These are phyloP conservation scores for Ictalurus furcatus DNA, from an alignment of 2,113 vertebrate species.

Conservation along the genomic window DNA sequence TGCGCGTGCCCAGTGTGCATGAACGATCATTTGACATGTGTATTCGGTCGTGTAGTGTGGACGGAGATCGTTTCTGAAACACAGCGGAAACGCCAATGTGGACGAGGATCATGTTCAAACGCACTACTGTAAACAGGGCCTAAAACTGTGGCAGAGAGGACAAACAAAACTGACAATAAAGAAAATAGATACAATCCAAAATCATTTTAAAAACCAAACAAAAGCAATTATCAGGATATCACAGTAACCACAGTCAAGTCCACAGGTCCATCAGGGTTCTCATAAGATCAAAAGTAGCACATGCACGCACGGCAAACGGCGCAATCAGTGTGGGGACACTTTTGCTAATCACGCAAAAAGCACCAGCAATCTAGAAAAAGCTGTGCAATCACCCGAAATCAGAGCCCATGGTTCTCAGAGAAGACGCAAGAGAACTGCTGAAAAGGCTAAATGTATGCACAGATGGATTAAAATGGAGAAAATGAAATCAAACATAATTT, in stretches of 20 bases:
- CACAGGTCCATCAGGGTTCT: background rate
- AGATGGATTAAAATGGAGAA: background rate
- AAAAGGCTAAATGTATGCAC: background rate
- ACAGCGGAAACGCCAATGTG: too few species aligned
- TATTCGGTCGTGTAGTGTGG: too few species aligned
- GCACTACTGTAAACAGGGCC: too few species aligned
- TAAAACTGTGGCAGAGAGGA: background rate
- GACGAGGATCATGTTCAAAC: too few species aligned
- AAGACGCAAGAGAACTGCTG: background rate
- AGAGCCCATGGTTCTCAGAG: background rate
- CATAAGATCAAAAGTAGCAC: background rate
- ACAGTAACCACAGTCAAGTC: background rate
- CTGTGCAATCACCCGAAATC: slow-evolving; percentile 14
- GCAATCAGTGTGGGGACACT: background rate
- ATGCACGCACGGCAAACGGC: background rate
- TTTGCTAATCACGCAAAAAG: background rate
- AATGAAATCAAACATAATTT: background rate
- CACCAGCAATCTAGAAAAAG: background rate
- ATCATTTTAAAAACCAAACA: background rate
- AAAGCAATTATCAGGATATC: background rate
- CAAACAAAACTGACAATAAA: background rate
- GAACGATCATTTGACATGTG: too few species aligned
- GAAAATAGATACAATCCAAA: background rate
- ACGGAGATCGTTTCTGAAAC: too few species aligned
- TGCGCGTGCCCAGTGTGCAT: too few species aligned